A percentile compares a stretch with the other conserved stretches of the same genome.
These are phyloP conservation scores for Caenorhabditis angaria DNA, from an alignment of 2,888 invertebrate species.

Conservation along the genomic window DNA sequence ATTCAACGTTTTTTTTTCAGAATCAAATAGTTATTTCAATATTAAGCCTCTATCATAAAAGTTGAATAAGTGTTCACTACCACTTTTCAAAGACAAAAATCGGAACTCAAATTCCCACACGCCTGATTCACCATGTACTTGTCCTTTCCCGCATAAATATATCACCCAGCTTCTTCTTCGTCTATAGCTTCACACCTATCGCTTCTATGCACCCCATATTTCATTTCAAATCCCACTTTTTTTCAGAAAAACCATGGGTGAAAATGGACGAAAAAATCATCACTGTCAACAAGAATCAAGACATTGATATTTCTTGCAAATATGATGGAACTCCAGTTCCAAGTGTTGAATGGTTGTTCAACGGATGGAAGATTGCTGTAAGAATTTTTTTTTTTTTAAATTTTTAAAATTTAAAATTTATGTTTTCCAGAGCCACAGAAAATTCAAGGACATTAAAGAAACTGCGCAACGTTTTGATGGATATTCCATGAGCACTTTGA, in stretches of 20 bases:
- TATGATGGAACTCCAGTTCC: conserved; percentile 65
- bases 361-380: conserved; percentile 63
- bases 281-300: conserved; percentile 49
- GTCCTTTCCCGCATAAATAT: no score
- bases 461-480: conserved; percentile 43
- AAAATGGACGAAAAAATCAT: conserved; percentile 55
- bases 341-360: conserved; percentile 63
- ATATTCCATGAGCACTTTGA: conserved; percentile 43
- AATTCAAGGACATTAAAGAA: conserved; percentile 46
- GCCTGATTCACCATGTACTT: no score
- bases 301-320: conserved; percentile 58
- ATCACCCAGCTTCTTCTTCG: background rate
- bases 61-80: no score
- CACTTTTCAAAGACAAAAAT: no score
- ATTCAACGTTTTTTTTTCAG: no score
- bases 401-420: conserved; percentile 4
- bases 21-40: no score
- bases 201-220: no score
- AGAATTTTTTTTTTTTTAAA: conserved; percentile 15
- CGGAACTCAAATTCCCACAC: no score
- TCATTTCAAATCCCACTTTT: background rate
- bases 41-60: no score
- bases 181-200: background rate
- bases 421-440: conserved; percentile 41
- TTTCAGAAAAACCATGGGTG: conserved; percentile 63